Evolutionary conservation across 2,888 invertebrate genomes (phyloP).

Genomic region (Timema cristinae): DNA sequence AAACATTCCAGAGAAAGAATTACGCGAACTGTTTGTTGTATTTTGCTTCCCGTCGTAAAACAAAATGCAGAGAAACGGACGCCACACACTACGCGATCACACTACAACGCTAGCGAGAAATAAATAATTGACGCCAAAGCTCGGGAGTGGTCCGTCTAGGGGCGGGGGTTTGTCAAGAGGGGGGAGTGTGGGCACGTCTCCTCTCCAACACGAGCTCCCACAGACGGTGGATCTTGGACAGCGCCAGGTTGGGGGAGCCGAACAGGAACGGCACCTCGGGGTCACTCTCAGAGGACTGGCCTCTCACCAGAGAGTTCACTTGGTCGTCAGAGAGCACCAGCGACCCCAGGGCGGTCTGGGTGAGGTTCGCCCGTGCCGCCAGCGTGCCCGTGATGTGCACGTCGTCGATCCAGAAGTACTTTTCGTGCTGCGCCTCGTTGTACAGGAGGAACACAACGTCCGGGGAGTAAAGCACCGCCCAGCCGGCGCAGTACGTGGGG

Average conservation of each 20-base stretch:
- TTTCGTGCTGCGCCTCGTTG: slow-evolving; percentile 54
- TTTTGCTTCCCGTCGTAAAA: no score
- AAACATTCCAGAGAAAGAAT: no score
- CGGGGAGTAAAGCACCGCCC: slow-evolving; percentile 62
- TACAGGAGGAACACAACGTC: slow-evolving; percentile 58
- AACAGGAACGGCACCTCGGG: slow-evolving; percentile 49
- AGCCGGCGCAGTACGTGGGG: slow-evolving; percentile 74
- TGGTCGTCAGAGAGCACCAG: slow-evolving; percentile 44
- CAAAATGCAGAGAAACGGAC: no score
- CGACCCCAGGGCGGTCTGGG: slow-evolving; percentile 51
- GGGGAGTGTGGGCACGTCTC: neutral
- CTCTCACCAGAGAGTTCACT: slow-evolving; percentile 37
- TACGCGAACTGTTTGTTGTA: no score
- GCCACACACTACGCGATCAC: no score
- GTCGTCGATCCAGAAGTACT: slow-evolving; percentile 82
- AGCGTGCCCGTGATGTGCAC: slow-evolving; percentile 71
- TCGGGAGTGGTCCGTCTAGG: neutral
- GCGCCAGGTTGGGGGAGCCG: slow-evolving; percentile 52
- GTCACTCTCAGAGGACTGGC: slow-evolving; percentile 33
- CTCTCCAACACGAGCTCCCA: slow-evolving; percentile 46
- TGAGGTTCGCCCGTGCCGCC: slow-evolving; percentile 54
- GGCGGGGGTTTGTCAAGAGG: slow-evolving; percentile 10
- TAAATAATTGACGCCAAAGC: no score
- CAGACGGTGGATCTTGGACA: slow-evolving; percentile 48
- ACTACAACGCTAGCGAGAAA: no score